Percentiles rank a stretch among this genome's conserved stretches.
phyloP scores from a whole-genome alignment of 2,797 vertebrate genomes.

The Smutsia gigantea region DNA sequence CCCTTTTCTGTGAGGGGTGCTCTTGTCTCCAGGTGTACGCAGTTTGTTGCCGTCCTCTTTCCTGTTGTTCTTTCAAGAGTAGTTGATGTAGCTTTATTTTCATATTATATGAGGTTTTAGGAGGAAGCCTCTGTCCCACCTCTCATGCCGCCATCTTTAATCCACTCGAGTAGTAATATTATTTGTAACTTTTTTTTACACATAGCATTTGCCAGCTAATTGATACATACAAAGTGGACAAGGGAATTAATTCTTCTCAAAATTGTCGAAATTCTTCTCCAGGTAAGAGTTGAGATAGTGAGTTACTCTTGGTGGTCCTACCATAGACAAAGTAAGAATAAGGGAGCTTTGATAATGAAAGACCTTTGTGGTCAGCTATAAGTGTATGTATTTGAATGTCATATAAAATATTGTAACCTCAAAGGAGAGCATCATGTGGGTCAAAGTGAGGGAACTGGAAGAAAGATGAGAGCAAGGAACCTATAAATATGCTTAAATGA shows the following conservation, averaged over 20 bases:
- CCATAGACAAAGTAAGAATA: conserved; percentile 86
- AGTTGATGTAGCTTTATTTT: too few relatives aligned
- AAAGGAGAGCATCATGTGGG: not conserved
- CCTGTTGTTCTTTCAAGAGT: too few relatives aligned
- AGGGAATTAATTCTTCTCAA: conserved; percentile 75
- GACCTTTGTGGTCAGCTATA: not conserved
- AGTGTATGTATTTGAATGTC: not conserved
- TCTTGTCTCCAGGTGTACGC: too few relatives aligned
- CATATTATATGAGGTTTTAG: too few relatives aligned
- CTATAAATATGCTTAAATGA: too few relatives aligned
- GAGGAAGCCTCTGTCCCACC: too few relatives aligned
- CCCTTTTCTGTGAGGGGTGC: too few relatives aligned
- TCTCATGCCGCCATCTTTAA: too few relatives aligned
- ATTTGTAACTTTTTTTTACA: not conserved
- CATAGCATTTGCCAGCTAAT: conserved; percentile 90
- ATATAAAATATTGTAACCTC: not conserved
- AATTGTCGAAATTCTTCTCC: conserved; percentile 71
- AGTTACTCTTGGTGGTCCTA: conserved; percentile 88
- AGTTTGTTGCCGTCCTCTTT: too few relatives aligned
- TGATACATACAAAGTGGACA: conserved; percentile 85
- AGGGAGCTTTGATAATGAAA: not conserved
- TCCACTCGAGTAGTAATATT: too few relatives aligned
- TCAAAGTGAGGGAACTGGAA: too few relatives aligned
- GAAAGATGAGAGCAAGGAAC: too few relatives aligned
- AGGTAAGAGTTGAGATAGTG: conserved; percentile 77